Conservation (phyloP, 2,888 invertebrate genomes). For the Erebia ligea region DNA sequence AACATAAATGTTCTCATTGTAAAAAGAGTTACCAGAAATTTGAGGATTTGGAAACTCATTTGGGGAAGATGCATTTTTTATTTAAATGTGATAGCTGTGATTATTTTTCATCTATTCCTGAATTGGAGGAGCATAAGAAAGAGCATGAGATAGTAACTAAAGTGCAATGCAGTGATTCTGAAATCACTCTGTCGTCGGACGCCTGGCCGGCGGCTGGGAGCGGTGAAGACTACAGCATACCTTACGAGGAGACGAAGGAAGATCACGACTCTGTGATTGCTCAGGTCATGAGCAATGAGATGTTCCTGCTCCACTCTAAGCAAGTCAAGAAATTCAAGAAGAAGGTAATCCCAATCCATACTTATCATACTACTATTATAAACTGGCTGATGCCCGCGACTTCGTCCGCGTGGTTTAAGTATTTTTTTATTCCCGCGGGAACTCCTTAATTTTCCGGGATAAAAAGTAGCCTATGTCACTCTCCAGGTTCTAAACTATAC, state of each 20-base stretch:
- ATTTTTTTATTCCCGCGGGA: no score
- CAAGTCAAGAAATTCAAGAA: slow-evolving; percentile 50
- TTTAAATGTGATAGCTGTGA: slow-evolving; percentile 59
- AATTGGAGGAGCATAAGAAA: slow-evolving; percentile 51
- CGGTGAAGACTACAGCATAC: not conserved
- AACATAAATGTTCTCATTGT: slow-evolving; percentile 61
- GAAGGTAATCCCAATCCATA: slow-evolving; percentile 64
- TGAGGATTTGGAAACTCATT: slow-evolving; percentile 55
- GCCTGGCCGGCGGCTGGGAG: not conserved
- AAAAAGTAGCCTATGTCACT: no score
- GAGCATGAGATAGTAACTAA: slow-evolving; percentile 45
- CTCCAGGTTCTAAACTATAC: no score
- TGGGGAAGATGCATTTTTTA: slow-evolving; percentile 55
- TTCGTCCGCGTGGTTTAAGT: no score
- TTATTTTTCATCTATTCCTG: slow-evolving; percentile 47
- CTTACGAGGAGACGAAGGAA: slow-evolving; percentile 38
- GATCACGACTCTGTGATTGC: slow-evolving; percentile 66
- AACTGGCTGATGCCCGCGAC: no score
- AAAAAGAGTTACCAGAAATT: slow-evolving; percentile 54
- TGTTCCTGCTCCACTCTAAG: slow-evolving; percentile 57
- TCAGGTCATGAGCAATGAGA: slow-evolving; percentile 64
- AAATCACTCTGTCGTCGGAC: slow-evolving; percentile 45
- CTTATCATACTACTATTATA: no score
- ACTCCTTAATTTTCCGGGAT: no score
- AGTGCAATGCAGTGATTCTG: slow-evolving; percentile 43